Conservation (phyloP, 2,888 invertebrate species). For the Limnephilus auricula region DNA sequence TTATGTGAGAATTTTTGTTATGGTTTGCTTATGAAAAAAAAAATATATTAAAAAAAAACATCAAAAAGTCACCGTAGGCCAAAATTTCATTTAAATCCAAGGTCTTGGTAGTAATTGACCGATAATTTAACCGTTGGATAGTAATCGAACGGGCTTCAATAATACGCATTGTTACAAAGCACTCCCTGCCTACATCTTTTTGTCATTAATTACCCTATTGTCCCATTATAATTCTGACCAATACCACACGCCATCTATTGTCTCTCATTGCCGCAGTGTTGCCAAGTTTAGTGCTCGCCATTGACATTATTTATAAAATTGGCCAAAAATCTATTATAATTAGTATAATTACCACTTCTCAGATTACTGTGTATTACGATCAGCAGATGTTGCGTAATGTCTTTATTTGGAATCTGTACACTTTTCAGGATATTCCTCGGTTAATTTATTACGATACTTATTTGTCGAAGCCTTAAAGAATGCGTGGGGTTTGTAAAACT, state of each 20-base stretch:
- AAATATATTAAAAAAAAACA: no score
- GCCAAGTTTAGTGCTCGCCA: background rate
- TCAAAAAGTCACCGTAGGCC: no score
- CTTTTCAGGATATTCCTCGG: background rate
- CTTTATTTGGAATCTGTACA: background rate
- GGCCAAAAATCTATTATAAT: conserved; percentile 21
- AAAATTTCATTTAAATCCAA: background rate
- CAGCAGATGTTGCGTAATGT: conserved; percentile 31
- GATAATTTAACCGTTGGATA: background rate
- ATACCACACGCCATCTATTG: conserved; percentile 20
- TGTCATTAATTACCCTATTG: conserved; percentile 41
- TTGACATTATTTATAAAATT: conserved; percentile 25
- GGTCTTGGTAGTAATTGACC: background rate
- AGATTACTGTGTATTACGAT: background rate
- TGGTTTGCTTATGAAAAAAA: no score
- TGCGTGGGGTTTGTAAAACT: conserved; percentile 4
- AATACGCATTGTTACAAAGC: conserved; percentile 22
- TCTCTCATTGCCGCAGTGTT: background rate
- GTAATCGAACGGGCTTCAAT: conserved; percentile 13
- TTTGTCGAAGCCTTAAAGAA: background rate
- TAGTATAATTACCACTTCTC: conserved; percentile 18
- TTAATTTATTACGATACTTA: conserved; percentile 6
- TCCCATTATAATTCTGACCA: conserved; percentile 27
- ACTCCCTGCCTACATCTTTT: conserved; percentile 41
- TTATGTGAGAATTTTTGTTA: no score